Conservation (phyloP, 2,113 vertebrate genomes). For the Loxodonta africana region DNA sequence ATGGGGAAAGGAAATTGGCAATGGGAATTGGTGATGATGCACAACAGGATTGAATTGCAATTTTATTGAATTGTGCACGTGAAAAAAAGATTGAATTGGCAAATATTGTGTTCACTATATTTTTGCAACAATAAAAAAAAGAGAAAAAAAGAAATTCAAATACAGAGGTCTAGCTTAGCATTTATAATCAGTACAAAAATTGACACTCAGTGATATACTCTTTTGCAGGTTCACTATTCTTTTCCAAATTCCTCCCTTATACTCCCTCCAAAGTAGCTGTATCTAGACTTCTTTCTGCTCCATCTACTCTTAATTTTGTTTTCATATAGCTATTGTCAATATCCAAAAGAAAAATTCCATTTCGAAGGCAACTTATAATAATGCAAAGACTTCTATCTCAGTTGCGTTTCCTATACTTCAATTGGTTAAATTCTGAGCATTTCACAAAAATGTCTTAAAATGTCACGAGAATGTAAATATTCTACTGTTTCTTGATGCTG, state of each 20-base stretch:
- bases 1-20: no score
- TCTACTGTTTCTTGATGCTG: background rate
- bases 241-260: background rate
- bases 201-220: background rate
- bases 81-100: no score
- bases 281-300: background rate
- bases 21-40: no score
- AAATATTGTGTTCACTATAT: no score
- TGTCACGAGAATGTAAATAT: background rate
- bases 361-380: background rate
- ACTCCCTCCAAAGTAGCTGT: background rate
- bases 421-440: background rate
- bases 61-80: no score
- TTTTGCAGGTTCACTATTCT: background rate
- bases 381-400: background rate
- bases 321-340: background rate
- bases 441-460: background rate
- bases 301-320: background rate
- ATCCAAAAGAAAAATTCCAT: background rate
- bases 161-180: background rate
- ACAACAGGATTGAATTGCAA: no score
- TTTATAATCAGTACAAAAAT: background rate
- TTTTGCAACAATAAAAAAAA: background rate
- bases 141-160: constrained; percentile 11
- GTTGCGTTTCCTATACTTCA: background rate